A percentile compares a stretch with the other conserved stretches of the same genome.
phyloP scores from a whole-genome alignment of 1,140 invertebrate species.

The Magallana gigas region DNA sequence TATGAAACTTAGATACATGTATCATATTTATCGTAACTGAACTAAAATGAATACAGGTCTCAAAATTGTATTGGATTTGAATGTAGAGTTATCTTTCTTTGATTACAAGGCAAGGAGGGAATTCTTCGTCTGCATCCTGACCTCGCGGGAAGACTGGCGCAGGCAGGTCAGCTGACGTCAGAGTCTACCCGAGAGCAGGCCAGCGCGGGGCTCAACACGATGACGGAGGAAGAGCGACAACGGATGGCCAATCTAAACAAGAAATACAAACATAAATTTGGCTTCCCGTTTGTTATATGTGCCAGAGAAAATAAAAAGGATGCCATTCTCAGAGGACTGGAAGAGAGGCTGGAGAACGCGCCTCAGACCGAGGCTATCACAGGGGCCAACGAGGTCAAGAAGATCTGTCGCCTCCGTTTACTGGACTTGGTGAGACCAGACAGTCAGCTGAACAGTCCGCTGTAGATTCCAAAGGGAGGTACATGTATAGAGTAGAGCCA shows the following conservation, averaged over 20 bases:
- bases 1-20: no score
- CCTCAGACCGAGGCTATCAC: constrained; percentile 81
- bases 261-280: constrained; percentile 84
- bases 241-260: constrained; percentile 81
- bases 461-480: not conserved
- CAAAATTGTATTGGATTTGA: not conserved
- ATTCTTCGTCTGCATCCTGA: constrained; percentile 80
- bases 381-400: constrained; percentile 86
- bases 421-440: constrained; percentile 78
- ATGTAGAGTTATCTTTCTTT: not conserved
- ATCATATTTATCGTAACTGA: no score
- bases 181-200: constrained; percentile 84
- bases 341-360: constrained; percentile 81
- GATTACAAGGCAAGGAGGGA: constrained; percentile 58
- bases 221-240: constrained; percentile 81
- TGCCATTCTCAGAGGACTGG: constrained; percentile 82
- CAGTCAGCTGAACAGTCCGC: constrained; percentile 4
- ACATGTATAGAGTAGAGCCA: no score
- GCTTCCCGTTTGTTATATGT: constrained; percentile 87
- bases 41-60: no score
- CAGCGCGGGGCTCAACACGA: constrained; percentile 81
- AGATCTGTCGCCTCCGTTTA: constrained; percentile 84
- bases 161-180: constrained; percentile 81
- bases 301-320: constrained; percentile 84
- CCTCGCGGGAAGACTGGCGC: constrained; percentile 82